These are phyloP conservation scores for Corapipo altera DNA, from an alignment of 2,113 vertebrate genomes.

Conservation along the genomic window DNA sequence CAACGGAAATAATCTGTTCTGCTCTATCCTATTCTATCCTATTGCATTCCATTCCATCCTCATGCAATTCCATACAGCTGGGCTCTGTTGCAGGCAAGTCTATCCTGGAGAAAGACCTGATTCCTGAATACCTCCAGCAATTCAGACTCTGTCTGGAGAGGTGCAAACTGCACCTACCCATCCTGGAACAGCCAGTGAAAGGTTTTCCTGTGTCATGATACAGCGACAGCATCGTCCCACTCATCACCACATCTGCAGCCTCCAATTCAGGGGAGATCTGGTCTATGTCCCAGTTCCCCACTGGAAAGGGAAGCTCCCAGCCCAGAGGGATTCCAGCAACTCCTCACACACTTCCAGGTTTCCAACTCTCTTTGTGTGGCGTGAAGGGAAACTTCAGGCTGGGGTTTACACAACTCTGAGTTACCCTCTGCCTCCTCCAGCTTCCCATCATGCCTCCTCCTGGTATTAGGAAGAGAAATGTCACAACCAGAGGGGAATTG, in stretches of 20 bases:
- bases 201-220: accelerated
- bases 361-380: neutral
- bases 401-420: neutral
- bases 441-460: neutral
- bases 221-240: accelerated
- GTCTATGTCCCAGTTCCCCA: neutral
- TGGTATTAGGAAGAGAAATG: neutral
- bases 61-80: neutral
- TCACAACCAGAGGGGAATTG: neutral
- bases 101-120: neutral
- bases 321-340: neutral
- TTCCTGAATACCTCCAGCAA: neutral
- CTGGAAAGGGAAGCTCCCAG: neutral
- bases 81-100: neutral
- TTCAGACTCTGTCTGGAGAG: neutral
- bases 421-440: neutral
- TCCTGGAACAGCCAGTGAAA: neutral
- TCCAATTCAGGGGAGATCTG: neutral
- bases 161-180: neutral
- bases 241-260: neutral
- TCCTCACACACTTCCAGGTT: neutral
- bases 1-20: neutral
- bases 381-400: neutral
- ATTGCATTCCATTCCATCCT: too few species aligned
- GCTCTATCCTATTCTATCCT: neutral